Evolutionary conservation across 2,113 vertebrate species (phyloP).

Genomic region (Carettochelys insculpta): DNA sequence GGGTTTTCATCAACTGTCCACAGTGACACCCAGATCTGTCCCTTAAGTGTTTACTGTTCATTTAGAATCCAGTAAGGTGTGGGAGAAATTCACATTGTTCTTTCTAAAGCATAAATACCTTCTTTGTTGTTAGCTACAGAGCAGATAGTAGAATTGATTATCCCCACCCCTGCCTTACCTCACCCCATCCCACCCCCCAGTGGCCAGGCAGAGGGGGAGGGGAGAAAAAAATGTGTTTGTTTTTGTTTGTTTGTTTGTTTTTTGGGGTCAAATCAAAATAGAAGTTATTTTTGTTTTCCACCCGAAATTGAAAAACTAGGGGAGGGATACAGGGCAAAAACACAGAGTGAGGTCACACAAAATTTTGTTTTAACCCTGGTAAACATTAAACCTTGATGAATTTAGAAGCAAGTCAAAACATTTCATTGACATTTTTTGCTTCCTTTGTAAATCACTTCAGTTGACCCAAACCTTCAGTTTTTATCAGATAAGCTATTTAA

Average conservation of each 20-base stretch:
- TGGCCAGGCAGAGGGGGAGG: not conserved
- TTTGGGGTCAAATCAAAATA: not conserved
- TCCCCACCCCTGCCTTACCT: too few relatives aligned
- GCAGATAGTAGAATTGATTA: not conserved
- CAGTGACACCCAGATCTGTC: accelerated
- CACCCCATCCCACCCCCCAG: too few relatives aligned
- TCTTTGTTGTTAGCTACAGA: not conserved
- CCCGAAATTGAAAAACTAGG: not conserved
- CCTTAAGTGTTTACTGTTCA: not conserved
- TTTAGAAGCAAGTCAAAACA: not conserved
- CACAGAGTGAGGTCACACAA: not conserved
- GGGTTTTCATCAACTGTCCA: not conserved
- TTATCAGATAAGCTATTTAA: not conserved
- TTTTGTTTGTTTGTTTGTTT: not conserved
- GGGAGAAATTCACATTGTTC: not conserved
- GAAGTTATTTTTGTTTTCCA: not conserved
- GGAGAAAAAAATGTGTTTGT: not conserved
- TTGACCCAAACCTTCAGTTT: not conserved
- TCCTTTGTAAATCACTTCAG: not conserved
- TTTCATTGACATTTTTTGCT: not conserved
- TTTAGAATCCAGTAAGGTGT: not conserved
- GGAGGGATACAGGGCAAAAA: accelerated
- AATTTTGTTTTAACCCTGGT: not conserved
- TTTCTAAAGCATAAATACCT: accelerated
- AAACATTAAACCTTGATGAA: not conserved